Evolutionary conservation across 2,797 vertebrate genomes (phyloP), one percentile per base, ranked within the genome.

Genomic region (Nyctalus aviator): DNA sequence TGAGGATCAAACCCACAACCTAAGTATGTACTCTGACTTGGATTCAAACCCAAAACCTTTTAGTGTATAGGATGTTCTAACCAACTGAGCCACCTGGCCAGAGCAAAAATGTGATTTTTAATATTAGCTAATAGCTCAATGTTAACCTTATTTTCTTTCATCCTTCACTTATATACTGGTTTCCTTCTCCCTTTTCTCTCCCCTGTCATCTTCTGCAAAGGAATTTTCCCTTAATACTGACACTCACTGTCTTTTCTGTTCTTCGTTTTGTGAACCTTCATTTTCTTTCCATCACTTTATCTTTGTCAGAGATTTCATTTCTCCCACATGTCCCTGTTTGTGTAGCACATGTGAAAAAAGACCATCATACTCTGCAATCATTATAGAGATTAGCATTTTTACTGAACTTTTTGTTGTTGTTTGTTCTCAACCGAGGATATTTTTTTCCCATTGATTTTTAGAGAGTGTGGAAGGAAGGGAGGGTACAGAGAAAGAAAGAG

Each of bases 31-130:
- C 5, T 27, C 12, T 62, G 59, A 62, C 27, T 30, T 7, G 62
- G 30, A n/a, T n/a, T 64, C 6, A 14, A 64, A n/a, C 30, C 59
- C 7, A 30, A n/a, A 64, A n/a, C 62, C 30, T 64, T 64, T 64
- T 14, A 13, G 27, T 64, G 14, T 64, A 64, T 64, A 13, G 59
- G 13, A n/a, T 64, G 27, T 30, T 17, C 62, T 14, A 66, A 66
- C 7, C 30, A n/a, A 32, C 7, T 66, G 30, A 8, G 14, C 62
- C 30, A 18, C 62, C 30, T 17, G n/a, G n/a, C 64, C 64, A 20
- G 64, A n/a, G n/a, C 8, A 92, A 92, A 84, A 90, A 87, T 35
- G 2, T 37, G 32, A 72, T 71, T 81, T 94, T 94, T 87, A 89
- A 75, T 32, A 30, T 23, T 64, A 59, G 50, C 44, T 90, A 48